phyloP scores from a whole-genome alignment of 2,113 vertebrate genomes.

The Odocoileus virginianus region DNA sequence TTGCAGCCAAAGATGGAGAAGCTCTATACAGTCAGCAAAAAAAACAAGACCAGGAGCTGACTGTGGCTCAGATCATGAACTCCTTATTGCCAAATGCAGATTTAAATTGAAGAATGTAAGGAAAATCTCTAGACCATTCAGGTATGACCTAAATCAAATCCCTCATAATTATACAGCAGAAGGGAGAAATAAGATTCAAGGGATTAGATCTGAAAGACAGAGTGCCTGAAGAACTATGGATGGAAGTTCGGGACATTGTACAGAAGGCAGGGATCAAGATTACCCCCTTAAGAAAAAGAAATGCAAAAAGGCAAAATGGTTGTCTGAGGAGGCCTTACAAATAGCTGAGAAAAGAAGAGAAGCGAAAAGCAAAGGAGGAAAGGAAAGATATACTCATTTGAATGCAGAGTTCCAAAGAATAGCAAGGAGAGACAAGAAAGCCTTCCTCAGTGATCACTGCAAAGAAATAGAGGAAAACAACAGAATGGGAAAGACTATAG shows the following conservation, averaged over 20 bases:
- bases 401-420: not conserved
- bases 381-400: no score
- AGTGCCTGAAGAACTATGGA: not conserved
- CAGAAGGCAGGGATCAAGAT: not conserved
- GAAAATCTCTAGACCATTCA: not conserved
- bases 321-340: not conserved
- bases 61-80: not conserved
- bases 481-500: not conserved
- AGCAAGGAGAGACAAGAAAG: not conserved
- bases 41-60: not conserved
- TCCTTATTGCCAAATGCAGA: not conserved
- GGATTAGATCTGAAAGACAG: not conserved
- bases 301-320: not conserved
- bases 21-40: not conserved
- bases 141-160: not conserved
- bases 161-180: not conserved
- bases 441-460: not conserved
- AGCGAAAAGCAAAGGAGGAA: no score
- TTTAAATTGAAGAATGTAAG: not conserved
- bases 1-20: not conserved
- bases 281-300: not conserved
- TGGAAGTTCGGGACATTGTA: not conserved
- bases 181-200: not conserved
- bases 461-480: not conserved
- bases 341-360: not conserved